Conservation (phyloP, 2,113 vertebrate species). For the Trogon surrucura region DNA sequence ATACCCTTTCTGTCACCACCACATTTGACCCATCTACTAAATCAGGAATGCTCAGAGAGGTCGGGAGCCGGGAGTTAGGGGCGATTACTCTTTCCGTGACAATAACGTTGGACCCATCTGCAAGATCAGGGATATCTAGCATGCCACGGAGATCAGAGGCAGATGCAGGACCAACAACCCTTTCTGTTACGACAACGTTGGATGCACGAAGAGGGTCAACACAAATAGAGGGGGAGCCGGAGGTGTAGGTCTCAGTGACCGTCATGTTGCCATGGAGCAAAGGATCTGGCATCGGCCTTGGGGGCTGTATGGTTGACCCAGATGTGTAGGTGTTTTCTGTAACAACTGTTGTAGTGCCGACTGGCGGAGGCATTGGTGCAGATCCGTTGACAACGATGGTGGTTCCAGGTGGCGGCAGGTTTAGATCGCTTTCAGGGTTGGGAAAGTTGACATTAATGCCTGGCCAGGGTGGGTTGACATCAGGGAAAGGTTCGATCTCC, state of each 20-base stretch:
- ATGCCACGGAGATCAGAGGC: slow-evolving; percentile 73
- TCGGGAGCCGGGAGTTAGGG: slow-evolving; percentile 70
- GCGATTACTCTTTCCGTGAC: slow-evolving; percentile 82
- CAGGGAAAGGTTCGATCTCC: slow-evolving; percentile 76
- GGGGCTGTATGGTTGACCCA: slow-evolving; percentile 69
- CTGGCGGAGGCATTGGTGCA: slow-evolving; percentile 62
- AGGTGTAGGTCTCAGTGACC: slow-evolving; percentile 80
- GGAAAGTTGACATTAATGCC: slow-evolving; percentile 52
- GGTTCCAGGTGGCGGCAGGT: slow-evolving; percentile 74
- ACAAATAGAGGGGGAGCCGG: slow-evolving; percentile 53
- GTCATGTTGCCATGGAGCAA: slow-evolving; percentile 73
- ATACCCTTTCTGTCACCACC: slow-evolving; percentile 81
- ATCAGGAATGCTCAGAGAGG: slow-evolving; percentile 75
- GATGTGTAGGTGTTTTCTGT: slow-evolving; percentile 69
- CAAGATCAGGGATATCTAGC: slow-evolving; percentile 76
- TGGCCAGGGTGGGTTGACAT: slow-evolving; percentile 67
- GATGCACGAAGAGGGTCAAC: slow-evolving; percentile 74
- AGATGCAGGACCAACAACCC: slow-evolving; percentile 73
- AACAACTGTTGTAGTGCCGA: slow-evolving; percentile 45
- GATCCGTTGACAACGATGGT: slow-evolving; percentile 73
- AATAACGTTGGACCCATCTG: slow-evolving; percentile 78
- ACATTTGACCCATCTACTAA: slow-evolving; percentile 79
- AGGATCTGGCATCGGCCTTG: slow-evolving; percentile 67
- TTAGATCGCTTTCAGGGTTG: slow-evolving; percentile 65
- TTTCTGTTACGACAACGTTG: slow-evolving; percentile 77